Conservation (phyloP, 2,888 invertebrate species). For the Lottia scabra region DNA sequence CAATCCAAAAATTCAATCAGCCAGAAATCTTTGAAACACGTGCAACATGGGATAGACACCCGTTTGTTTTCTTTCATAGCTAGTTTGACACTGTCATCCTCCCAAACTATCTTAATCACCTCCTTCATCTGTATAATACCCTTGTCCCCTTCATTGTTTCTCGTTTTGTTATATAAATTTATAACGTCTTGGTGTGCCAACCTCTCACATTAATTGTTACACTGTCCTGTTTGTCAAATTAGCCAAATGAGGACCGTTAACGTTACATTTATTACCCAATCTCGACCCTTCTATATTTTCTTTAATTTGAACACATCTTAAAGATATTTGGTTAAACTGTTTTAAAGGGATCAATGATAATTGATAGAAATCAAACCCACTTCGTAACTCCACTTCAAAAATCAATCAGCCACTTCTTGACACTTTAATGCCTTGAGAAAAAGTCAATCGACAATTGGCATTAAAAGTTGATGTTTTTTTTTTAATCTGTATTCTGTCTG, state of each 20-base stretch:
- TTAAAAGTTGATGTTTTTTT: too few relatives aligned
- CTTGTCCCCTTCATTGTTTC: too few relatives aligned
- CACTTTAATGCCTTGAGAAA: not conserved
- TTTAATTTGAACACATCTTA: not conserved
- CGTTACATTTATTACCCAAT: not conserved
- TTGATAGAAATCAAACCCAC: not conserved
- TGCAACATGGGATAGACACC: constrained; percentile 2
- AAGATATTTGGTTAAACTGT: not conserved
- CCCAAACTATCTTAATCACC: not conserved
- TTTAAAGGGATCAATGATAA: not conserved
- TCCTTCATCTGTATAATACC: too few relatives aligned
- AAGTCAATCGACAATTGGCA: not conserved
- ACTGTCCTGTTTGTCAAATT: not conserved
- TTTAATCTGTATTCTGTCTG: too few relatives aligned
- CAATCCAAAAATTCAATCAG: not conserved
- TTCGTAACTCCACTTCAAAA: not conserved
- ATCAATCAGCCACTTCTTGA: not conserved
- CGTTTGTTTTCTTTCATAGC: not conserved
- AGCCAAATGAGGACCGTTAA: not conserved
- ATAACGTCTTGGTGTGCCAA: not conserved
- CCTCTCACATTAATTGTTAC: not conserved
- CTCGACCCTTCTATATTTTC: too few relatives aligned
- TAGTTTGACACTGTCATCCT: constrained; percentile 5
- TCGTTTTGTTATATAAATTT: not conserved
- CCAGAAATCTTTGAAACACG: not conserved